Conservation (phyloP, 2,113 vertebrate species). For the Sapayoa aenigma region DNA sequence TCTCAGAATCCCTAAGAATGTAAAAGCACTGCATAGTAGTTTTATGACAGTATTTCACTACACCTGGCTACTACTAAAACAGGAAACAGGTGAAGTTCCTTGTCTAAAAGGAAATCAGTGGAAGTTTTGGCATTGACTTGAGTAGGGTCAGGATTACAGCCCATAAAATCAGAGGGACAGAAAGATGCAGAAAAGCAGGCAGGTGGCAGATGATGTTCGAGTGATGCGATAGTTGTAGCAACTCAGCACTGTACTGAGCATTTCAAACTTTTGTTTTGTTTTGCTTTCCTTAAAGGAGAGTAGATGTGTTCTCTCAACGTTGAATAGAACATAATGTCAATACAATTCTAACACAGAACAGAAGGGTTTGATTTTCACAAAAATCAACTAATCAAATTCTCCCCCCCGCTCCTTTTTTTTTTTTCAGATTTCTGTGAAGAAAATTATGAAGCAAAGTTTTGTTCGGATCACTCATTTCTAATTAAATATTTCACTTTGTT, state of each 20-base stretch:
- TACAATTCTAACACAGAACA: not conserved
- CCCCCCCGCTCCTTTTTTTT: fast-evolving
- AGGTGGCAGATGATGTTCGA: not conserved
- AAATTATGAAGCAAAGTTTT: not conserved
- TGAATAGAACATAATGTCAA: not conserved
- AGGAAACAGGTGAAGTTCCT: not conserved
- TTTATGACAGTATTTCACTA: not conserved
- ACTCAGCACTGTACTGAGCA: not conserved
- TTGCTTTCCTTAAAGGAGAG: not conserved
- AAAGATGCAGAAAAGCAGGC: not conserved
- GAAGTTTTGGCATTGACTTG: not conserved
- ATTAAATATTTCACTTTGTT: not conserved
- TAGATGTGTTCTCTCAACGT: not conserved
- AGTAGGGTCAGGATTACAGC: not conserved
- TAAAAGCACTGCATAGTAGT: not conserved
- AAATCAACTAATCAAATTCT: not conserved
- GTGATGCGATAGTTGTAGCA: not conserved
- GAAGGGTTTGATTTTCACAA: not conserved
- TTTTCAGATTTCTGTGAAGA: not conserved
- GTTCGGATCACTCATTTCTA: not conserved
- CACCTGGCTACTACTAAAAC: not conserved
- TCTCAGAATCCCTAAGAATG: not conserved
- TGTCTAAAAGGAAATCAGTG: not conserved
- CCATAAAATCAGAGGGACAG: not conserved
- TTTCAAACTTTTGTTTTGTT: not conserved